Base-by-base conservation (phyloP, 64 coral and sea anemone genomes). In the Astreopora myriophthalma region DNA sequence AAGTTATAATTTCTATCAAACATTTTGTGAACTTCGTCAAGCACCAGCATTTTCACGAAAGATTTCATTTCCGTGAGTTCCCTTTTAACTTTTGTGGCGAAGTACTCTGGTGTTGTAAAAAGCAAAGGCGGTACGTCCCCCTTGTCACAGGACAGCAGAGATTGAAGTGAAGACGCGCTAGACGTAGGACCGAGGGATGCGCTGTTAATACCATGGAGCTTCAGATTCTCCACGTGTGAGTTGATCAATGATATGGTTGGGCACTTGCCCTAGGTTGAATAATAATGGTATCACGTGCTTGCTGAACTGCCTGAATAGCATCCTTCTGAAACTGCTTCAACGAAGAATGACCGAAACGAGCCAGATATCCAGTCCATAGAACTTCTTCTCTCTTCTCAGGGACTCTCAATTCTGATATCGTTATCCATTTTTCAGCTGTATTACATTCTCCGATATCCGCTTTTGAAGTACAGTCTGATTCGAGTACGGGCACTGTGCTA, bases 11-110 rank as follows among this genome's bases (percentile, higher is more conserved):
- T 85, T 32, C 90, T 84, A 73, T 92, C 79, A 30, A 85, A 92
- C 48, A 92, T 85, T 37, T 92, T 92, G n/a, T 92, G 69, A 22
- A 81, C 85, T 48, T 81, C 91, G 24, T 93, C 84, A 8, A 88
- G 13, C 20, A 87, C 85, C 4, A 87, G 8, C 58, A 87, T 29
- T 61, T 87, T 72, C 1, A 93, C 1, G 22, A 20, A 26, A 9
- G 28, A 22, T 7, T 35, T 86, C 1, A 23, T 66, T 44, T 35
- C 24, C 14, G n/a, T 20, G 9, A 69, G 55, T 3, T 26, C 12
- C 14, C 38, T 17, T 19, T 48, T 38, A 12, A 82, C 19, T 57
- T 55, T 70, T 26, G 32, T 84, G 26, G 17, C 33, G 19, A 92
- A 92, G 13, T 84, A 55, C 38, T 85, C 89, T 16, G 78, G 69